Evolutionary conservation across 2,888 invertebrate species (phyloP), one percentile per base, ranked within the genome.

Genomic region (Cataglyphis cursor): DNA sequence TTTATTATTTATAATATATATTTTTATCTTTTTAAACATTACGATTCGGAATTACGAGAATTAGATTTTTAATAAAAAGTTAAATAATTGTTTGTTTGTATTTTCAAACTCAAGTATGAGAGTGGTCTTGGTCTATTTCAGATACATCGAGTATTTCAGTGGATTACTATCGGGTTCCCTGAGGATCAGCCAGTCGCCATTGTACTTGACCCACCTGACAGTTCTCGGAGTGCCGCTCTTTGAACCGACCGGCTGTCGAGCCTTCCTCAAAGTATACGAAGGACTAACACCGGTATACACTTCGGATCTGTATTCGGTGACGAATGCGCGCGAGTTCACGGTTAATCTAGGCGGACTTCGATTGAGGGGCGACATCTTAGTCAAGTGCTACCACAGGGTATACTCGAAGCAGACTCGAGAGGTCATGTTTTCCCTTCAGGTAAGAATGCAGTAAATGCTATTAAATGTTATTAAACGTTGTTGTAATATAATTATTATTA

Each of bases 71-170:
- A n/a, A 57, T 28, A 18, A 5, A 57, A 54, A 54, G 31, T 66
- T 12, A 3, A 76, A 66, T 51, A 21, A n/a, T 10, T n/a, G 2
- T 31, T 10, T n/a, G 2, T 41, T 28, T n/a, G n/a, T n/a, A 38
- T 15, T 28, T 54, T 41, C 54, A 3, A 41, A 57, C 18, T 21
- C 44, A 8, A 12, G 31, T n/a, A 31, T 28, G 41, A 68, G 44
- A 44, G 10, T 10, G 54, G 8, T 21, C 21, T 21, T 38, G 70
- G 31, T 28, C 24, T 57, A 31, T 94, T 94, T 0, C 96, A 98
- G 98, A 95, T 99, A 99, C 95, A 97, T 99, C 90, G 97, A 98
- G 93, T 99, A 99, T 94, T 99, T 99, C 95, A 97, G 98, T 75
- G 98, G 98, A 1, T 96, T 99, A 68, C 96, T 99, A 81, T 98